phyloP scores from a whole-genome alignment of 2,113 vertebrate genomes.

The Ceratotherium simum region DNA sequence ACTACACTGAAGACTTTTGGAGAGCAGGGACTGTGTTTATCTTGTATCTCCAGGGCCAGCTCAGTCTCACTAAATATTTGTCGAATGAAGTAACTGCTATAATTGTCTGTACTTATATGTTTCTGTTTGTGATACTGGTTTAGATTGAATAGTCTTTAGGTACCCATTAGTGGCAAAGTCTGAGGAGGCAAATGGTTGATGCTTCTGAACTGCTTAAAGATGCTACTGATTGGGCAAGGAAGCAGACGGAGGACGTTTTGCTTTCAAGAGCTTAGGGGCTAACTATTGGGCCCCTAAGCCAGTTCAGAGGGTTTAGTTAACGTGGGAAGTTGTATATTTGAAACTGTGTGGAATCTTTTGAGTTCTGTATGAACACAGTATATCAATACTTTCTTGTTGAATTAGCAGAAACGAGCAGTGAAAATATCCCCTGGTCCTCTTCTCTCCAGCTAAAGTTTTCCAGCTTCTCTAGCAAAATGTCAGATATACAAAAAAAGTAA shows the following conservation, averaged over 20 bases:
- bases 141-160: slow-evolving; percentile 14
- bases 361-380: not conserved
- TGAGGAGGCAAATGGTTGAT: slow-evolving; percentile 16
- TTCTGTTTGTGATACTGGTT: slow-evolving; percentile 32
- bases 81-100: not conserved
- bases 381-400: not conserved
- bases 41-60: not conserved
- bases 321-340: not conserved
- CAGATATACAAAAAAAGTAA: not conserved
- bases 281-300: not conserved
- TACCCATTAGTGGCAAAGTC: not conserved
- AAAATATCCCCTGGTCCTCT: not conserved
- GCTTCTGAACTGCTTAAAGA: not conserved
- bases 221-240: not conserved
- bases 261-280: not conserved
- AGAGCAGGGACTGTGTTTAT: not conserved
- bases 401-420: slow-evolving; percentile 29
- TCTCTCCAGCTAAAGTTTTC: slow-evolving; percentile 7
- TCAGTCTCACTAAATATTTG: not conserved
- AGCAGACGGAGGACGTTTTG: not conserved
- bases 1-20: not conserved
- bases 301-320: not conserved
- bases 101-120: not conserved
- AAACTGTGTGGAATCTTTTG: slow-evolving; percentile 3
- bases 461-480: not conserved